Evolutionary conservation across 2,797 vertebrate genomes (phyloP).

Genomic region (Pogoniulus pusillus): DNA sequence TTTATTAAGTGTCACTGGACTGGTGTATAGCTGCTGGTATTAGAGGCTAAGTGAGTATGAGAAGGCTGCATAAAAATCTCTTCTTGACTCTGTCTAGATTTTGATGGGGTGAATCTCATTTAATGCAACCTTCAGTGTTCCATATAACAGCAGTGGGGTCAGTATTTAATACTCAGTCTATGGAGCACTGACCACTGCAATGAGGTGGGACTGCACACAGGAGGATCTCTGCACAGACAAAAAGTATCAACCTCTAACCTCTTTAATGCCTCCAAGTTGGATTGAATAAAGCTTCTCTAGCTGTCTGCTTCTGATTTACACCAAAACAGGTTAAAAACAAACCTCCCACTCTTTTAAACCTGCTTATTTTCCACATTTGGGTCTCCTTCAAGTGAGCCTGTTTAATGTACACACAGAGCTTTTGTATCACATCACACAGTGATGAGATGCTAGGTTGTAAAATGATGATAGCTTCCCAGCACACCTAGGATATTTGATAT

Average conservation of each 20-base stretch:
- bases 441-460: neutral
- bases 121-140: fast-evolving
- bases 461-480: neutral
- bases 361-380: too few species aligned
- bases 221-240: neutral
- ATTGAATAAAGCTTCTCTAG: too few species aligned
- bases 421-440: neutral
- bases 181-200: neutral
- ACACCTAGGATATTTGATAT: neutral
- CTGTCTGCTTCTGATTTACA: too few species aligned
- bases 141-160: neutral
- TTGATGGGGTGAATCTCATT: neutral
- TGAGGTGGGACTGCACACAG: neutral
- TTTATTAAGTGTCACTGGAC: neutral
- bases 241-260: neutral
- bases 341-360: too few species aligned
- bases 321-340: too few species aligned
- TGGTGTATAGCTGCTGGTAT: neutral
- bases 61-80: neutral
- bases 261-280: neutral
- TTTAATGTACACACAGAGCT: fast-evolving
- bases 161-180: neutral
- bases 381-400: neutral
- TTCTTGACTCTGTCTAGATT: neutral
- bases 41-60: neutral